phyloP scores from a whole-genome alignment of 1,140 invertebrate genomes.

The Drosophila sp. region DNA sequence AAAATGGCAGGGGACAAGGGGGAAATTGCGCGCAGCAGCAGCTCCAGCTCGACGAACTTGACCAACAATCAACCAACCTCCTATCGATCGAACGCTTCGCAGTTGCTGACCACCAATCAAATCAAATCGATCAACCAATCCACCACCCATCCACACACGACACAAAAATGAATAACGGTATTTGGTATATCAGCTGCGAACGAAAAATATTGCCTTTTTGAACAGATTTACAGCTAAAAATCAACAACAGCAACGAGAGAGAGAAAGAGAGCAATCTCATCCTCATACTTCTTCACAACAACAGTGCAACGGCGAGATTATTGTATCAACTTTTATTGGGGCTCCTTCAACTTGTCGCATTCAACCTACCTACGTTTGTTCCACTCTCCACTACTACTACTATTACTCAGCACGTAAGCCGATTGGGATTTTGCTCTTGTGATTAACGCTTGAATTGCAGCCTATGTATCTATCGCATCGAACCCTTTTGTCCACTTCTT shows the following conservation, averaged over 20 bases:
- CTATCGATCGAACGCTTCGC: constrained; percentile 60
- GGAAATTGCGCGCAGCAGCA: constrained; percentile 74
- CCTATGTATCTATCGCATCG: neutral
- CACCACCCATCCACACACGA: constrained; percentile 69
- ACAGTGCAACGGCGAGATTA: constrained; percentile 9
- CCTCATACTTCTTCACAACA: neutral
- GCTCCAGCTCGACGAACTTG: constrained; percentile 74
- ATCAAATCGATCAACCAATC: constrained; percentile 35
- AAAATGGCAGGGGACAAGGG: constrained; percentile 69
- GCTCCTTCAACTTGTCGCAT: neutral
- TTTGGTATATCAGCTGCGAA: constrained; percentile 81
- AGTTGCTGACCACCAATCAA: constrained; percentile 61
- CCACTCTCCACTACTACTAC: constrained; percentile 11
- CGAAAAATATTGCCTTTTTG: constrained; percentile 74
- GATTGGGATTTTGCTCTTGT: constrained; percentile 45
- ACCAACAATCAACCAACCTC: constrained; percentile 47
- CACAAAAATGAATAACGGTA: constrained; percentile 58
- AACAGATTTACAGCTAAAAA: constrained; percentile 71
- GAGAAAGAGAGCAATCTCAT: neutral
- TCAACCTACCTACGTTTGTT: constrained; percentile 21
- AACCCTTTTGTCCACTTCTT: neutral
- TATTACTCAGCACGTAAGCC: constrained; percentile 43
- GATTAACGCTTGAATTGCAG: constrained; percentile 61
- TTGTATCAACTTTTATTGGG: constrained; percentile 5
- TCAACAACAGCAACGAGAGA: neutral